Evolutionary conservation across 2,888 invertebrate species (phyloP).

Genomic region (Griposia aprilina): DNA sequence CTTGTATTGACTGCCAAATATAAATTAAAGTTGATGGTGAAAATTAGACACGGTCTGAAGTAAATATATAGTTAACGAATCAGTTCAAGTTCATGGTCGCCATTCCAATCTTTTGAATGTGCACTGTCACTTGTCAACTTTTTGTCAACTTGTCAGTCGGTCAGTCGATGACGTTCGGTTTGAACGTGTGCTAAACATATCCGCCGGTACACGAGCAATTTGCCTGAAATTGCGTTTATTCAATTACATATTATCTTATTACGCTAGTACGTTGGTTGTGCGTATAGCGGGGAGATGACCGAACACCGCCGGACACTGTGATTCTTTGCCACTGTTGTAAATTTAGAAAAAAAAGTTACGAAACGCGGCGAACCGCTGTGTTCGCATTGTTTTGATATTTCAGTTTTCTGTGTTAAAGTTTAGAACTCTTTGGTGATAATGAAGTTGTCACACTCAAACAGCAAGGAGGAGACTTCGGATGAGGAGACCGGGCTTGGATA

Average conservation of each 20-base stretch:
- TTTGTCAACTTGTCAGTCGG: conserved; percentile 82
- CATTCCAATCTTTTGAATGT: conserved; percentile 75
- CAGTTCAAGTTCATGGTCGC: conserved; percentile 84
- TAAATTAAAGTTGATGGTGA: conserved; percentile 49
- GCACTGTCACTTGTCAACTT: conserved; percentile 78
- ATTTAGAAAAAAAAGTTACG: conserved; percentile 71
- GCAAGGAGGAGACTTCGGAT: conserved; percentile 88
- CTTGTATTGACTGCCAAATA: conserved; percentile 44
- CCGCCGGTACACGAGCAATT: conserved; percentile 80
- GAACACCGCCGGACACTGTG: conserved; percentile 77
- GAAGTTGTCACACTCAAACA: conserved; percentile 79
- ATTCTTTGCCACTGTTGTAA: conserved; percentile 73
- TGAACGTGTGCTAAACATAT: conserved; percentile 80
- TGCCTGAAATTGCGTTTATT: conserved; percentile 87
- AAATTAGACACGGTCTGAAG: conserved; percentile 46
- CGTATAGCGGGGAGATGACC: conserved; percentile 77
- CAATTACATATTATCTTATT: conserved; percentile 86
- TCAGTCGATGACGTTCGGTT: conserved; percentile 81
- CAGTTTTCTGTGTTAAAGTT: conserved; percentile 76
- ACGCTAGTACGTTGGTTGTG: conserved; percentile 77
- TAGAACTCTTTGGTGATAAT: conserved; percentile 76
- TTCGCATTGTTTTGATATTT: conserved; percentile 80
- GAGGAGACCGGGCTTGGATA: conserved; percentile 93
- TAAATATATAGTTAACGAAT: conserved; percentile 57
- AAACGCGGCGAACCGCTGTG: conserved; percentile 62